Base-by-base conservation (phyloP, 1,140 invertebrate species). In the Magallana angulata region DNA sequence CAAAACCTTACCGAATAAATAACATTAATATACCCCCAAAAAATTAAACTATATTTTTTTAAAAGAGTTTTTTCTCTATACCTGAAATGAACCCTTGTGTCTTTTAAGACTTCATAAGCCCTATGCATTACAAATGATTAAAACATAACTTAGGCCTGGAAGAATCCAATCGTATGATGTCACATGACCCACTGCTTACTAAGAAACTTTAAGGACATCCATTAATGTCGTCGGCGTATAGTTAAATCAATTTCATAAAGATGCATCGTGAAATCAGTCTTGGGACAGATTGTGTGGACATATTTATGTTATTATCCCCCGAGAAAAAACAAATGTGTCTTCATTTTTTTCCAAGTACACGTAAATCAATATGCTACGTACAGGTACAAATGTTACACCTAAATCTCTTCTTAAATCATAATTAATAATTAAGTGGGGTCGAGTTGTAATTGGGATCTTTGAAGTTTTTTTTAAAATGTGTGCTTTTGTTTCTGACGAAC, bases 71-170 rank as follows among this genome's bases (percentile, higher is more conserved):
- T 48, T 48, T 62, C 14, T 12, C n/a, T 11, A 76, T 76, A 76
- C 68, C 68, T 76, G 18, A 76, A 0, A 24, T 24, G 18, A 30
- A 12, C 12, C 12, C 24, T 24, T 24, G 24, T 30, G 24, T 30
- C 68, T 76, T 71, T 76, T 30, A 76, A 76, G 11, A 30, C 68
- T 76, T 76, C 68, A 76, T 76, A 30, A 7, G 68, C 14, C 11
- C 14, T 30, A 76, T 24, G 24, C 24, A 76, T 30, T 76, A 12
- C 24, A 30, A 76, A 76, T 76, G 68, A 12, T 30, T 30, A 76
- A 76, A 24, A 76, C 24, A 24, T 11, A 76, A 76, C 18, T 36
- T 12, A 30, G 24, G 24, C 5, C 7, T 76, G 36, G 24, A 24
- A 30, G 68, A 30, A 11, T 1, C 68, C 12, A 76, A 76, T 48